Conservation (phyloP, 1,140 invertebrate species). For the Aradophagus sp. region DNA sequence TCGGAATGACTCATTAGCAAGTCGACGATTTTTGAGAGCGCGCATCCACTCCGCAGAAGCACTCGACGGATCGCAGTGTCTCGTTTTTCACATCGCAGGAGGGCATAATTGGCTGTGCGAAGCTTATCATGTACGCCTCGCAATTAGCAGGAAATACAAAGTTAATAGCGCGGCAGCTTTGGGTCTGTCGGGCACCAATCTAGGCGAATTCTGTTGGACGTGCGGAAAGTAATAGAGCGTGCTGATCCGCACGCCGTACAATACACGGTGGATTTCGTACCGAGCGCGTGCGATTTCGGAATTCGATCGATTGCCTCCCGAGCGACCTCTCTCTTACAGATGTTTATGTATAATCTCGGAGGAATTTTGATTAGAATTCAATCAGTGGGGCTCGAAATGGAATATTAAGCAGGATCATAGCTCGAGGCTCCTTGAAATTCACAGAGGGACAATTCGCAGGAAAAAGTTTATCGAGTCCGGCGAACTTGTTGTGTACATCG, state of each 20-base stretch:
- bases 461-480: conserved; percentile 19
- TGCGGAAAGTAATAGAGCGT: conserved; percentile 45
- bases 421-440: conserved; percentile 20
- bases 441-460: conserved; percentile 21
- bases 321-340: conserved; percentile 36
- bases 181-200: too few species aligned
- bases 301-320: conserved; percentile 29
- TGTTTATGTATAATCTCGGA: conserved; percentile 39
- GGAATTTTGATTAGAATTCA: conserved; percentile 45
- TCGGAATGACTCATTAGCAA: too few species aligned
- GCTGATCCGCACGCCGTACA: conserved; percentile 18
- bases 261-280: conserved; percentile 17
- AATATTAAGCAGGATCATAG: conserved; percentile 36
- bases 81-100: too few species aligned
- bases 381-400: conserved; percentile 18
- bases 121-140: too few species aligned
- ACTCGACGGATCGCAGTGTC: too few species aligned
- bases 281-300: neutral
- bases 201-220: too few species aligned
- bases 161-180: too few species aligned
- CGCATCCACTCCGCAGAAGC: too few species aligned
- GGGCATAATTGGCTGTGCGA: too few species aligned
- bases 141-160: too few species aligned
- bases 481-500: conserved; percentile 1
- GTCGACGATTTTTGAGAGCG: too few species aligned